A percentile compares a stretch with the other conserved stretches of the same genome.
phyloP scores from a whole-genome alignment of 2,113 vertebrate genomes.

The Datnioides undecimradiatus region DNA sequence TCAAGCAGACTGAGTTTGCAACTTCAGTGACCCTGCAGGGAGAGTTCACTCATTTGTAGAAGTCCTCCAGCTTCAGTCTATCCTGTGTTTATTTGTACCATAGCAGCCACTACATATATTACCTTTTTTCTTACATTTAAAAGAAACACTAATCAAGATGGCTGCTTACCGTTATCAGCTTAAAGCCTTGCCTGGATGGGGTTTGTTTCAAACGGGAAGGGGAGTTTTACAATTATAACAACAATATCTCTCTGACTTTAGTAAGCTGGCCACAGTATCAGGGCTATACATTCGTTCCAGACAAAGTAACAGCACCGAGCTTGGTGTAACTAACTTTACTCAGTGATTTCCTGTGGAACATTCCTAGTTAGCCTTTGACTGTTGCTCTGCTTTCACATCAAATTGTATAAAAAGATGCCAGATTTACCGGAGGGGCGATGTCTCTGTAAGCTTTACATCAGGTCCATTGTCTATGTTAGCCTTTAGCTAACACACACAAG shows the following conservation, averaged over 20 bases:
- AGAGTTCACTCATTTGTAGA: constrained; percentile 17
- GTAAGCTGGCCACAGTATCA: background rate
- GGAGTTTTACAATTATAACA: background rate
- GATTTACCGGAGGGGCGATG: too few species aligned
- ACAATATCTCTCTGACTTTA: background rate
- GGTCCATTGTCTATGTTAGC: too few species aligned
- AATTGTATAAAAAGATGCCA: background rate
- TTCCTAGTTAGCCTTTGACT: background rate
- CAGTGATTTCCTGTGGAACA: background rate
- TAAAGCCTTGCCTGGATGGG: background rate
- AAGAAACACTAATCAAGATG: background rate
- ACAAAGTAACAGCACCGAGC: background rate
- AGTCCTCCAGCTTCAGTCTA: constrained; percentile 7
- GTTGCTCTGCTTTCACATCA: background rate
- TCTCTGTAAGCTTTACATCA: background rate
- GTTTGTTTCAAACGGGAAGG: background rate
- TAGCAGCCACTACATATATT: constrained; percentile 16
- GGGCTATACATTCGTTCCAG: background rate
- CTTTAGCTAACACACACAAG: background rate
- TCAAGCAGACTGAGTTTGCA: constrained; percentile 36
- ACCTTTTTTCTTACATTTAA: background rate
- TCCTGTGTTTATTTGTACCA: constrained; percentile 2
- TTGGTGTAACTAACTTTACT: background rate
- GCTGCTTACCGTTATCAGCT: background rate
- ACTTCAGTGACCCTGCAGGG: background rate